A percentile compares a stretch with the other conserved stretches of the same genome.
phyloP scores from a whole-genome alignment of 2,797 vertebrate species.

The Triplophysa bombifrons region DNA sequence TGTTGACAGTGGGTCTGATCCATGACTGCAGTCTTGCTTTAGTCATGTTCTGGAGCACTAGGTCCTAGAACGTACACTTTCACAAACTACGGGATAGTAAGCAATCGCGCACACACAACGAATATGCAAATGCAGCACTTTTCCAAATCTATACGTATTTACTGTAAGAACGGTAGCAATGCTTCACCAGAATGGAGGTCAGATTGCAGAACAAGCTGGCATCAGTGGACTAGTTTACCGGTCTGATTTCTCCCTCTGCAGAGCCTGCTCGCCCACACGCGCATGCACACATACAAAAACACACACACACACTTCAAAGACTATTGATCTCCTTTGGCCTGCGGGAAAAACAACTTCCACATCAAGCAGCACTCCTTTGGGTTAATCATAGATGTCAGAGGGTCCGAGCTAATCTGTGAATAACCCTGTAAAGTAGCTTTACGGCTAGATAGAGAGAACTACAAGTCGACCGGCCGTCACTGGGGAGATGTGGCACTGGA shows the following conservation, averaged over 20 bases:
- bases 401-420: slow-evolving; percentile 30
- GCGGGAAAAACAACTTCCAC: slow-evolving; percentile 43
- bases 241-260: slow-evolving; percentile 25
- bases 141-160: neutral
- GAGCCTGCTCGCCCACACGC: slow-evolving; percentile 28
- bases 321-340: slow-evolving; percentile 44
- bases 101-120: neutral
- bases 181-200: slow-evolving; percentile 25
- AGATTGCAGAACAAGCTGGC: slow-evolving; percentile 22
- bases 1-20: neutral
- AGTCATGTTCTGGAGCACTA: neutral
- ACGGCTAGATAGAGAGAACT: neutral
- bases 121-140: neutral
- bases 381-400: slow-evolving; percentile 48
- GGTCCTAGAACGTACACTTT: neutral
- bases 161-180: neutral
- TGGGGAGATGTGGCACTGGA: neutral
- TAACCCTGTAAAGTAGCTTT: slow-evolving; percentile 28
- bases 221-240: slow-evolving; percentile 35
- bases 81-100: neutral
- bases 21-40: neutral
- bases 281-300: slow-evolving; percentile 28
- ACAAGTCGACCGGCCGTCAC: neutral
- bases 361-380: slow-evolving; percentile 40
- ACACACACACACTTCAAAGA: slow-evolving; percentile 35